phyloP scores from a whole-genome alignment of 2,113 vertebrate species.

The Coptodon bakossiorum region DNA sequence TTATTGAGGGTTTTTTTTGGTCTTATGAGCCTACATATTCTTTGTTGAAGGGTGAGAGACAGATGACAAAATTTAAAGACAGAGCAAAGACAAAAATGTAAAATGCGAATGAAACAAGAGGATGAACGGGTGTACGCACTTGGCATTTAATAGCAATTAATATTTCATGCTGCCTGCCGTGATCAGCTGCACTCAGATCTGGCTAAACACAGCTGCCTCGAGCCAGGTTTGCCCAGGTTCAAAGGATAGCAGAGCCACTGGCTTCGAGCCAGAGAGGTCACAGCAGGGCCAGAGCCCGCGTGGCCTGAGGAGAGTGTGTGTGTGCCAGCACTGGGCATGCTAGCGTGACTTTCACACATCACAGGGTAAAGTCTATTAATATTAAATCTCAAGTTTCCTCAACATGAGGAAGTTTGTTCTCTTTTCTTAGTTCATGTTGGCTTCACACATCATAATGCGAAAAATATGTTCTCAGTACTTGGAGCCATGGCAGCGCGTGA shows the following conservation, averaged over 20 bases:
- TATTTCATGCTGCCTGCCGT: not conserved
- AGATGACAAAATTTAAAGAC: not conserved
- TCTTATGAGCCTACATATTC: not conserved
- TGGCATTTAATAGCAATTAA: not conserved
- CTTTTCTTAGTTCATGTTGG: not conserved
- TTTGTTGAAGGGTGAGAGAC: not conserved
- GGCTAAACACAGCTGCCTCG: not conserved
- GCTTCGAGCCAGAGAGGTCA: constrained; percentile 8
- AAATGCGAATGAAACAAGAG: not conserved
- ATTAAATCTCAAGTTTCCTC: not conserved
- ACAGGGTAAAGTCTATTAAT: not conserved
- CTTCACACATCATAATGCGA: not conserved
- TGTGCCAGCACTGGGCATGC: not conserved
- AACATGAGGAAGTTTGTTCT: not conserved
- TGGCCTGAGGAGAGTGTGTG: not conserved
- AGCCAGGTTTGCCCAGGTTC: not conserved
- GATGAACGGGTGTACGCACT: not conserved
- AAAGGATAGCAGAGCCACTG: not conserved
- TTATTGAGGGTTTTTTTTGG: not conserved
- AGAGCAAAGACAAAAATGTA: not conserved
- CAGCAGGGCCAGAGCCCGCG: not conserved
- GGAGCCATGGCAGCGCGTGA: not conserved
- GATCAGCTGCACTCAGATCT: constrained; percentile 3
- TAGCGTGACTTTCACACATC: constrained; percentile 23
- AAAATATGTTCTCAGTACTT: not conserved